A percentile compares a stretch with the other conserved stretches of the same genome.
phyloP scores from a whole-genome alignment of 2,113 vertebrate species.

The Erinaceus europaeus region DNA sequence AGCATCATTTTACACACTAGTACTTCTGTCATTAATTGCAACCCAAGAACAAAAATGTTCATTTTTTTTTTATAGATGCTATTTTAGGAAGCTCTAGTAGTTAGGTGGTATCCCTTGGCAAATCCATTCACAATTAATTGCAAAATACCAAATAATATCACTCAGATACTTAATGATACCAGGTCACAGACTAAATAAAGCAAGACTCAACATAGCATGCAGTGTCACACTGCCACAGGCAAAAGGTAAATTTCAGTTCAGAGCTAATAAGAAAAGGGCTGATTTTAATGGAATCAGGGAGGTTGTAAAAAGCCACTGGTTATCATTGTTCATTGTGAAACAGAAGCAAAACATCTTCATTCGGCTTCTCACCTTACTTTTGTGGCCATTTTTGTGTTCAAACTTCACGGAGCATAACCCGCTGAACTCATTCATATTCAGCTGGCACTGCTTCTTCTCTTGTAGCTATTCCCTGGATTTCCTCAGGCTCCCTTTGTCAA shows the following conservation, averaged over 20 bases:
- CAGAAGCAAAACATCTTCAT: background rate
- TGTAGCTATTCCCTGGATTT: background rate
- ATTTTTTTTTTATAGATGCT: background rate
- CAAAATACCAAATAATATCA: background rate
- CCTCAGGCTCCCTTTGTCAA: background rate
- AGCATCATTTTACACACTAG: background rate
- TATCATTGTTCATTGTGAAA: conserved; percentile 7
- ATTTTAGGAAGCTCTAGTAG: background rate
- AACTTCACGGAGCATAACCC: background rate
- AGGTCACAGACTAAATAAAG: conserved; percentile 27
- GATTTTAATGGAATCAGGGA: background rate
- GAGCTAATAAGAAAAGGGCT: background rate
- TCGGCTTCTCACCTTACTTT: background rate
- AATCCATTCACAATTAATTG: background rate
- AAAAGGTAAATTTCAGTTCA: background rate
- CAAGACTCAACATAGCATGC: background rate
- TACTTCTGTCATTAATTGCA: background rate
- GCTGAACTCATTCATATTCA: background rate
- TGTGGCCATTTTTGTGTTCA: background rate
- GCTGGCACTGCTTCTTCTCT: background rate
- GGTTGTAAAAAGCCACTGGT: background rate
- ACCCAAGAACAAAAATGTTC: background rate
- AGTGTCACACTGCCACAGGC: background rate
- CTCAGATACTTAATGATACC: background rate
- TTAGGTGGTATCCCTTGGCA: background rate